phyloP scores from a whole-genome alignment of 2,888 invertebrate genomes.

The Drosophila helvetica region DNA sequence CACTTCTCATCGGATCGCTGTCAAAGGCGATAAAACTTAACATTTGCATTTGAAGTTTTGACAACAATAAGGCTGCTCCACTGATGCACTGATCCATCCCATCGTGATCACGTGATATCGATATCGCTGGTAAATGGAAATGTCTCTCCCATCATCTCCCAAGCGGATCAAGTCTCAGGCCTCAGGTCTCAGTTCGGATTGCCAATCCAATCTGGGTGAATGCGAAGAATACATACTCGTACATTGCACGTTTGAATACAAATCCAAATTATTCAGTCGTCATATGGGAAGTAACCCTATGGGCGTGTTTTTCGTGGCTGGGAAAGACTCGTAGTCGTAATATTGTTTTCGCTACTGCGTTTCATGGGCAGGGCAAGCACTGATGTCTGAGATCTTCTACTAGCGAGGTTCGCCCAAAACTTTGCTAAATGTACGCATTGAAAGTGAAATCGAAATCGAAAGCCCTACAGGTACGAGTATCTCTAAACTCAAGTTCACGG shows the following conservation, averaged over 20 bases:
- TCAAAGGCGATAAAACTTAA: conserved; percentile 15
- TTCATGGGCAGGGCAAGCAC: not conserved
- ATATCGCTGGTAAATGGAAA: conserved; percentile 3
- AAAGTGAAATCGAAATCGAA: conserved; percentile 39
- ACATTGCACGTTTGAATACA: not conserved
- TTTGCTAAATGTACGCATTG: not conserved
- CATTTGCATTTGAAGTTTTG: conserved; percentile 30
- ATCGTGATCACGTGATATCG: conserved; percentile 23
- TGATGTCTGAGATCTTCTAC: too few relatives aligned
- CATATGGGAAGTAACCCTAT: not conserved
- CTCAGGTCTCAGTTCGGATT: not conserved
- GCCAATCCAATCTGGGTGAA: not conserved
- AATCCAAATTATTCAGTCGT: not conserved
- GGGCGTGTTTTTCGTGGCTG: not conserved
- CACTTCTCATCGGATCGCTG: conserved; percentile 25
- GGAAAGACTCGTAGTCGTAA: not conserved
- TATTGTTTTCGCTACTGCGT: not conserved
- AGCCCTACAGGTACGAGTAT: conserved; percentile 7
- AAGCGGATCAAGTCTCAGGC: not conserved
- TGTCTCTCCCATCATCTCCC: conserved; percentile 7
- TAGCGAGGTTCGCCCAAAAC: not conserved
- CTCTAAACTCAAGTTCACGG: conserved; percentile 29
- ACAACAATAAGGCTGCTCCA: conserved; percentile 38
- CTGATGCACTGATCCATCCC: conserved; percentile 4
- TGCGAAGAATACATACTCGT: not conserved